Percentiles rank a stretch among this genome's conserved stretches.
Conservation (phyloP, 2,113 vertebrate genomes). For the Corvus cornix region DNA sequence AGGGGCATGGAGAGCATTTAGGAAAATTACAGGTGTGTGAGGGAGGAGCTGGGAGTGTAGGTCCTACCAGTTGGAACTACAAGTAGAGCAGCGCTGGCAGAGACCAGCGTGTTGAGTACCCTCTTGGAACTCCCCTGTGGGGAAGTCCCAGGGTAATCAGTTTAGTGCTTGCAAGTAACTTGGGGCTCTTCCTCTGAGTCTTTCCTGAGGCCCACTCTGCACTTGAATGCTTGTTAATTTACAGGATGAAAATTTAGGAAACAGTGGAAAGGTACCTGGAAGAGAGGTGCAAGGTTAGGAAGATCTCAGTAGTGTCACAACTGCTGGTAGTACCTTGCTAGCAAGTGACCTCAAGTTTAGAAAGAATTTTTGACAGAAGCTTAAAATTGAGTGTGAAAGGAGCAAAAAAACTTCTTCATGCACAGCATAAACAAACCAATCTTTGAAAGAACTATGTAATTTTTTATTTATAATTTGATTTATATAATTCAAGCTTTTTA, state of each 20-base stretch:
- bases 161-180: background rate
- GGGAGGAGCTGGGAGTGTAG: background rate
- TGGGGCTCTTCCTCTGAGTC: background rate
- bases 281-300: background rate
- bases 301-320: background rate
- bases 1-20: rapidly evolving
- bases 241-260: background rate
- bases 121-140: background rate
- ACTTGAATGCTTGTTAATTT: background rate
- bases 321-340: background rate
- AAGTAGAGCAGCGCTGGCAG: background rate
- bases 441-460: background rate
- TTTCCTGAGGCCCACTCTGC: background rate
- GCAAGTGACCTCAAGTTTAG: background rate
- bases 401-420: background rate
- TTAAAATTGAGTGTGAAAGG: background rate
- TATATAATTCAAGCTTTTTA: background rate
- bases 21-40: background rate
- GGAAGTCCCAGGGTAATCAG: background rate
- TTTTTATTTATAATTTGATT: background rate
- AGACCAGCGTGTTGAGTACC: background rate
- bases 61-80: background rate
- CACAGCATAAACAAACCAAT: background rate
- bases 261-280: background rate
- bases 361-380: background rate